Percentiles rank a stretch among this genome's conserved stretches.
These are phyloP conservation scores for Geotrupes spiniger DNA, from an alignment of 2,888 invertebrate species.

Conservation along the genomic window DNA sequence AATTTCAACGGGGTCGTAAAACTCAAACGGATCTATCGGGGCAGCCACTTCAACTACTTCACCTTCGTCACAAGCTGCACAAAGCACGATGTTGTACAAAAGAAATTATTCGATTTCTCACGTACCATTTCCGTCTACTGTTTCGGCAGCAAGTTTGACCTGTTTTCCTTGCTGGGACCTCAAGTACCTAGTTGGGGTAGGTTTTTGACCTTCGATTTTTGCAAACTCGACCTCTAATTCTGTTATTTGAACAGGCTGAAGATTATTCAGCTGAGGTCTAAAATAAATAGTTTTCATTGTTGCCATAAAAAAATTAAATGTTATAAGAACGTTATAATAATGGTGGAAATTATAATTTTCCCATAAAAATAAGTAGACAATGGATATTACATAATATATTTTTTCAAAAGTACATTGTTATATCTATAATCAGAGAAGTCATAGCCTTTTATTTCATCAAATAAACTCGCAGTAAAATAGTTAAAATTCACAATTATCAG, in stretches of 20 bases:
- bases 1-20: constrained; percentile 90
- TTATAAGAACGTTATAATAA: neutral
- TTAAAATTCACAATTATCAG: no score
- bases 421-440: no score
- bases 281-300: constrained; percentile 1
- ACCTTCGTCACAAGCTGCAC: constrained; percentile 58
- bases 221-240: constrained; percentile 88
- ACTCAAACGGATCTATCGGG: constrained; percentile 86
- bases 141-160: constrained; percentile 47
- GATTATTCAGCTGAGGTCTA: constrained; percentile 76
- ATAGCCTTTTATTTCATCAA: no score
- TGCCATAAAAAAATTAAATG: neutral
- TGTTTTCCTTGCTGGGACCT: constrained; percentile 78
- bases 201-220: constrained; percentile 63
- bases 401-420: no score
- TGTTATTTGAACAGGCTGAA: constrained; percentile 87
- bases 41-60: constrained; percentile 54
- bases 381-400: no score
- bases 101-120: neutral
- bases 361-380: no score
- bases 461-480: no score
- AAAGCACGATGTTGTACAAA: constrained; percentile 4
- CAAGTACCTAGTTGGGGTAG: constrained; percentile 70
- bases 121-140: constrained; percentile 53
- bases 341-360: no score